Evolutionary conservation across 2,888 invertebrate genomes (phyloP), one percentile per base, ranked within the genome.

Genomic region (Drosophila pseudotalamancana): DNA sequence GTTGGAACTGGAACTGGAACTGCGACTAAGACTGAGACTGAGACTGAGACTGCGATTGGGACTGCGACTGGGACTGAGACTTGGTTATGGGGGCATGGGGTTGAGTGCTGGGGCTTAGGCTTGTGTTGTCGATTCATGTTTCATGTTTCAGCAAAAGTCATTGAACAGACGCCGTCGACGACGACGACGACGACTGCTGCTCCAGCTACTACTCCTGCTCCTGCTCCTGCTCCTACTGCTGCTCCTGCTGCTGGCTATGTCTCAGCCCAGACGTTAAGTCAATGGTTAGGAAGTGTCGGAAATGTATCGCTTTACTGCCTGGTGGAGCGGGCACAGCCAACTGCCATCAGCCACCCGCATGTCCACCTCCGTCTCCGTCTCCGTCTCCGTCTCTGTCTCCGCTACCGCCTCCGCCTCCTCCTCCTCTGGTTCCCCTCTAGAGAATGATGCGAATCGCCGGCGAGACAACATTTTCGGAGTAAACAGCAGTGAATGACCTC

Each of bases 401-500:
- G 37, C 9, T 18, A 23, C 27, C 27, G 27, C 27, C 27, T 14
- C 34, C 14, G 18, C 3, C 16, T 8, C 32, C n/a, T n/a, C n/a
- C n/a, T n/a, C n/a, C n/a, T 2, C 6, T 4, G 27, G 18, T 29
- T 43, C 43, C 18, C 49, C 49, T 37, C 14, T 37, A 4, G 35
- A 62, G 56, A 71, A 70, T 67, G 71, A 70, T 56, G 67, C 49
- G 61, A 60, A 62, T 35, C 85, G 70, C 65, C 77, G 83, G 74
- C 88, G 88, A 89, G 89, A 87, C 90, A 86, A 77, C 72, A 77
- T 84, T 84, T 77, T 88, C 49, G 85, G 71, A 86, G 86, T 83
- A 80, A 80, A 86, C 86, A 81, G 77, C 89, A 88, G 89, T 89
- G 89, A 89, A 89, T 89, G 89, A 89, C 89, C 89, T 89, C 88